Evolutionary conservation across 2,888 invertebrate genomes (phyloP), one percentile per base, ranked within the genome.

Genomic region (Ischnus inquisitorius): DNA sequence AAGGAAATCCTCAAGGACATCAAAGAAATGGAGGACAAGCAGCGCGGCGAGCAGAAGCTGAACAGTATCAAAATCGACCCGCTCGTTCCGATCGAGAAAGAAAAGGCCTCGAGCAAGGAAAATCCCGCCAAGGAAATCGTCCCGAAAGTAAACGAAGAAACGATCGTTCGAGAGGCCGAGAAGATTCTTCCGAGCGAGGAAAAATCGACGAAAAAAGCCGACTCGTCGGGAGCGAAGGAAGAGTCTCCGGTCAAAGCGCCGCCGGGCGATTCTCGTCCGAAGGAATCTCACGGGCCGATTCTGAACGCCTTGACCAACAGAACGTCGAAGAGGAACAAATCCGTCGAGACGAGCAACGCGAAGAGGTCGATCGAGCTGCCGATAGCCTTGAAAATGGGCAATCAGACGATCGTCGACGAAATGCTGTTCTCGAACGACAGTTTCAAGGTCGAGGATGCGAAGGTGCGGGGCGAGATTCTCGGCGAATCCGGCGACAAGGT

Each of bases 1-100:
- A 96, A 96, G 87, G 94, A 95, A 90, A 94, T 96, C 81, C 91
- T 96, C 64, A 94, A 95, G 84, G 95, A 96, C 90, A 93, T 96
- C 25, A 94, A 95, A 78, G 94, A 94, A 87, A 74, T 76, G 48
- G 82, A 85, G 43, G 82, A 87, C 79, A 71, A 86, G 65, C 60
- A 81, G 12, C 39, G 60, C 80, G 82, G 16, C 65, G 64, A 22
- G 77, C 82, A 4, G 57, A 75, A 65, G 8, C 64, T 89, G 78
- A 85, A 74, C 19, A 64, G 22, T 10, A 4, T 25, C 8, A 71
- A 68, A 0, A 6, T 4, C 8, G 12, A 22, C 10, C 10, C 54
- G 19, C 3, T 16, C 5, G 16, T n/a, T 1, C 6, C n/a, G 48
- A 3, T 34, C 3, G 71, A 62, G 5, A 8, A 34, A 4, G 34